phyloP scores from a whole-genome alignment of 2,797 vertebrate species.

The Gallinago nigripennis region DNA sequence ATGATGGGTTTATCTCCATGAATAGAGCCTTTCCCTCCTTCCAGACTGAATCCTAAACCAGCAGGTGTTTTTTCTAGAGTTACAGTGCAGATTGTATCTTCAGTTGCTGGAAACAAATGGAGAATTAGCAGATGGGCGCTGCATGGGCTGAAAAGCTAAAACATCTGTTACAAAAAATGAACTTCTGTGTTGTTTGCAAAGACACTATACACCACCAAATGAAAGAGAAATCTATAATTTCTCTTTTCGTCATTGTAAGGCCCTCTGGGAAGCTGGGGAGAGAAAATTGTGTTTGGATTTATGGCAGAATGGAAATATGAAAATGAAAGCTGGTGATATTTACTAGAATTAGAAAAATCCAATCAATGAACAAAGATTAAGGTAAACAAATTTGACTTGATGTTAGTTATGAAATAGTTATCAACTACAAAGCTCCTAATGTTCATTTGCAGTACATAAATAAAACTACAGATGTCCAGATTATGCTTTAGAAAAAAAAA shows the following conservation, averaged over 20 bases:
- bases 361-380: background rate
- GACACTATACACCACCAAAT: background rate
- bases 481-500: background rate
- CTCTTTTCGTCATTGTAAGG: background rate
- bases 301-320: background rate
- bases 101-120: slow-evolving; percentile 65
- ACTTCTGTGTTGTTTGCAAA: background rate
- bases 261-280: background rate
- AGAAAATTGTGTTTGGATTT: background rate
- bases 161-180: background rate
- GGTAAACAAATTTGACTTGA: background rate
- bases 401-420: background rate
- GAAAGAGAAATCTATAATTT: background rate
- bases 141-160: background rate
- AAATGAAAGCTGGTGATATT: background rate
- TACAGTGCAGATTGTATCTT: slow-evolving; percentile 70
- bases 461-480: background rate
- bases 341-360: background rate
- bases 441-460: background rate
- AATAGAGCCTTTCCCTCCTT: slow-evolving; percentile 92
- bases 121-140: background rate
- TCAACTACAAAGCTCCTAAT: background rate
- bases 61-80: slow-evolving; percentile 87
- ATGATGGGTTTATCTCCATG: slow-evolving; percentile 89
- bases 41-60: slow-evolving; percentile 92